Evolutionary conservation across 2,797 vertebrate genomes (phyloP), one percentile per base, ranked within the genome.

Genomic region (Menidia menidia): DNA sequence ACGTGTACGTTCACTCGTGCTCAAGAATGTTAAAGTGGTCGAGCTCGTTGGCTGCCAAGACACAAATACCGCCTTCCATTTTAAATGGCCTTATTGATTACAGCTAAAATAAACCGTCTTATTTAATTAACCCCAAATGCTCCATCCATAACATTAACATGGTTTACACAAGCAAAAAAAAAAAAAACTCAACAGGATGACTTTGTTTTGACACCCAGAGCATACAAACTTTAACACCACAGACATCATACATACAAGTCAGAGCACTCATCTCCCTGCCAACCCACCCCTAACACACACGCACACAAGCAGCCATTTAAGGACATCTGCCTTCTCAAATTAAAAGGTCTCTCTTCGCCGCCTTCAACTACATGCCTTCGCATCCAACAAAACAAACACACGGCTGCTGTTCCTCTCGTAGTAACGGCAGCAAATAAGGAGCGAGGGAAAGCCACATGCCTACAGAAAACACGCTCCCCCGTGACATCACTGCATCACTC

Each of bases 371-470:
- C 86, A 81, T 80, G 75, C 80, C 77, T 86, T 92, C 89, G 89
- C 78, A 88, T 73, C 81, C 83, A 80, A 83, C 81, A 92, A 89
- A 91, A 92, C 89, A 92, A 91, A 92, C 82, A 88, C 69, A 41
- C 61, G 0, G n/a, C 81, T 69, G 81, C 74, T 33, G 74, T 80
- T 82, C 69, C 80, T 86, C 78, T 78, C 39, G 78, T 88, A 87
- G 86, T 89, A 89, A 89, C 83, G 75, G 82, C 78, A 80, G 90
- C 87, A 92, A 92, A 92, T 90, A 93, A 90, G 91, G 89, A 91
- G 85, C 19, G 76, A 83, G 81, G 81, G 83, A 82, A 81, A 83
- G 81, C 87, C 82, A 81, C 85, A 85, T 76, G 78, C 84, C 87
- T 25, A 71, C 85, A 77, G 81, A 81, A 89, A 90, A 86, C 80